phyloP scores from a whole-genome alignment of 1,140 invertebrate genomes.

The Parasteatoda tepidariorum region DNA sequence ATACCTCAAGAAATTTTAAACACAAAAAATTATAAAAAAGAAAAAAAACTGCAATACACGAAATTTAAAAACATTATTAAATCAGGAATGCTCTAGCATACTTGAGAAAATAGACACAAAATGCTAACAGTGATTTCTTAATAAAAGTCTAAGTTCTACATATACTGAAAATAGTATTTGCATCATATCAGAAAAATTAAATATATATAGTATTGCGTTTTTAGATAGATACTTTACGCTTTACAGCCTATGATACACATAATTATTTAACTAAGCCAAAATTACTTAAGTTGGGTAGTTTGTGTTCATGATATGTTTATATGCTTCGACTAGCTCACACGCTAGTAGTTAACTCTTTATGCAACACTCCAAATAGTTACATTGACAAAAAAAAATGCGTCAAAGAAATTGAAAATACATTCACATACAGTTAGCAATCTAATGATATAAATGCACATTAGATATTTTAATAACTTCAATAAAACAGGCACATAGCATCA shows the following conservation, averaged over 20 bases:
- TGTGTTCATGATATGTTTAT: slow-evolving; percentile 47
- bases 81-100: slow-evolving; percentile 16
- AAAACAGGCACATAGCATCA: neutral
- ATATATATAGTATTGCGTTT: slow-evolving; percentile 25
- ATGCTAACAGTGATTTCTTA: slow-evolving; percentile 25
- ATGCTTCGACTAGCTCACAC: slow-evolving; percentile 28
- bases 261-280: slow-evolving; percentile 11
- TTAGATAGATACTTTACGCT: slow-evolving; percentile 27
- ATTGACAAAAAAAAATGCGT: neutral
- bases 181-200: slow-evolving; percentile 23
- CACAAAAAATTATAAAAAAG: neutral
- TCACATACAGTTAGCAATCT: no score
- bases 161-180: slow-evolving; percentile 47
- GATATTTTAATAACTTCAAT: neutral
- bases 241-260: slow-evolving; percentile 27
- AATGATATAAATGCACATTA: no score
- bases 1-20: neutral
- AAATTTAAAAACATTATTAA: neutral
- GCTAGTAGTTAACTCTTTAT: slow-evolving; percentile 36
- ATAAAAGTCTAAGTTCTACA: slow-evolving; percentile 22
- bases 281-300: neutral
- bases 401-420: no score
- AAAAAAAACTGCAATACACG: neutral
- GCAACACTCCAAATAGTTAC: slow-evolving; percentile 3
- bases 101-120: neutral